phyloP scores from a whole-genome alignment of 2,113 vertebrate species.

The Oophaga pumilio region DNA sequence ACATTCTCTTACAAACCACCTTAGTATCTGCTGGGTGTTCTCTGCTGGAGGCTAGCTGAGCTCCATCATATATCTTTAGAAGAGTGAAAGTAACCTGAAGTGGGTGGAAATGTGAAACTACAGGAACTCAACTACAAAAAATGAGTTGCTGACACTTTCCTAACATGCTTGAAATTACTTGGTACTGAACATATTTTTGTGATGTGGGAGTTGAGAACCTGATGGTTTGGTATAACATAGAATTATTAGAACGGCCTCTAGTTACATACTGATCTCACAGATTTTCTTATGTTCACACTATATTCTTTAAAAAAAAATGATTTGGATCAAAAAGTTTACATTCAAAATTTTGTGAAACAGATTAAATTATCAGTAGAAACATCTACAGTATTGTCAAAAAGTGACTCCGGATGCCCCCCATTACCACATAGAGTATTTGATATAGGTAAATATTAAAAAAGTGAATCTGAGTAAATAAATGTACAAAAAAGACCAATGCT shows the following conservation, averaged over 20 bases:
- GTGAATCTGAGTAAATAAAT: too few relatives aligned
- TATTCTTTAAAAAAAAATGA: too few relatives aligned
- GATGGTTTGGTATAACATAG: background rate
- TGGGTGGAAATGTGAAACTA: slow-evolving; percentile 17
- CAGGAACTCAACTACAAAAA: slow-evolving; percentile 7
- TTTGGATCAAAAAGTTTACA: too few relatives aligned
- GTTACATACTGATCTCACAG: background rate
- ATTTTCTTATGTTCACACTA: too few relatives aligned
- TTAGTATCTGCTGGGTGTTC: background rate
- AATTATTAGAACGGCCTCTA: background rate
- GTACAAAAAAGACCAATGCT: too few relatives aligned
- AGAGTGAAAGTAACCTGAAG: slow-evolving; percentile 4
- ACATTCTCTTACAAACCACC: background rate
- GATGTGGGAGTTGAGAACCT: background rate
- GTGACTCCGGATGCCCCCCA: background rate
- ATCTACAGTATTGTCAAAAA: background rate
- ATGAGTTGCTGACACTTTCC: background rate
- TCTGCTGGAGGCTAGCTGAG: background rate
- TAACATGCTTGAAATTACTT: background rate
- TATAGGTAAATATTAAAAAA: too few relatives aligned
- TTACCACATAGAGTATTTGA: background rate
- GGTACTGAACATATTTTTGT: background rate
- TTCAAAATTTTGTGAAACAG: too few relatives aligned
- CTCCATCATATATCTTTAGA: background rate
- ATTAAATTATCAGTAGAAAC: background rate